Base-by-base conservation (phyloP, 2,888 invertebrate genomes). In the Megaustenia siamemsis region DNA sequence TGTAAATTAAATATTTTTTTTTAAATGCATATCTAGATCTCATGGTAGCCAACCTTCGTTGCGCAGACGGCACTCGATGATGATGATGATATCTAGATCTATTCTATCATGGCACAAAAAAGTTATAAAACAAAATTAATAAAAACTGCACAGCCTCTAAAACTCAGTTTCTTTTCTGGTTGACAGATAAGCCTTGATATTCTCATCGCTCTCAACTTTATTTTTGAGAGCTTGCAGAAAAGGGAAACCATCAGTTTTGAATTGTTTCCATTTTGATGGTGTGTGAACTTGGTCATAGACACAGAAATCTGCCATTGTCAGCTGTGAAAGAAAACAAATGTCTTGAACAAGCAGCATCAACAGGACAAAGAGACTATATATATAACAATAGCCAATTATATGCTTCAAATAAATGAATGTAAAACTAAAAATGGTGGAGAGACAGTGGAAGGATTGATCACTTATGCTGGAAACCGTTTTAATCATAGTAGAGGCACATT, bases 121-220 rank as follows among this genome's bases (percentile, higher is more conserved):
- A n/a, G n/a, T n/a, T n/a, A n/a, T n/a, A n/a, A n/a, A n/a, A n/a
- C n/a, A n/a, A n/a, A n/a, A n/a, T n/a, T n/a, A n/a, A n/a, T n/a
- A n/a, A n/a, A n/a, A n/a, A n/a, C n/a, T n/a, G n/a, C n/a, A 53
- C 53, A 63, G 1, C 32, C 49, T 73, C 49, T 73, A 73, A 49
- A 73, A 73, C 2, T 56, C 43, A 12, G 82, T 82, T 4, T 38
- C 40, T 60, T 71, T 71, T 21, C 82, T 53, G 15, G 68, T 60
- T 6, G 82, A 71, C 35, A 82, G 60, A 32, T 82, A 82, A 12
- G 56, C 71, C 21, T 73, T 82, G 24, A 82, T 82, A 28, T 60
- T 71, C 1, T 56, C 73, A 82, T 60, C 6, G 38, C 43, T 82
- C 73, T 82, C 82, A 21, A 82, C 60, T 15, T 40, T 40, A 1